Percentiles rank a stretch among this genome's conserved stretches.
These are phyloP conservation scores for Anticlea derivata DNA, from an alignment of 2,888 invertebrate genomes.

Conservation along the genomic window DNA sequence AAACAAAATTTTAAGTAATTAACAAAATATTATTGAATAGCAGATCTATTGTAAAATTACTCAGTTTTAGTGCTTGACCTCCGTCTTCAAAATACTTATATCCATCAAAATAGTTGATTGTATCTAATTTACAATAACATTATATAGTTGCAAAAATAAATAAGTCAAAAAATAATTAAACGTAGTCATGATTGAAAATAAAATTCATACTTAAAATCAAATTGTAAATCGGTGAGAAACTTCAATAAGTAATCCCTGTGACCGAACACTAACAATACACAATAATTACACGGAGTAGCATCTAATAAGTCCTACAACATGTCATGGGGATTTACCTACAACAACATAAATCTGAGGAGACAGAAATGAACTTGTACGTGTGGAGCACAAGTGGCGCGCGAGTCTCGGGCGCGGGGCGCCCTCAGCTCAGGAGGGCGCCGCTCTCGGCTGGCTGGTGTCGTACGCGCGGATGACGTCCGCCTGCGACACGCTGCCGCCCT, in stretches of 20 bases:
- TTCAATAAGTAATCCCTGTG: constrained; percentile 48
- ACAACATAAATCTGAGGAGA: constrained; percentile 9
- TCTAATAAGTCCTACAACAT: constrained; percentile 7
- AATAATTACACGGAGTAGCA: constrained; percentile 15
- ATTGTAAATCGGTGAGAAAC: constrained; percentile 36
- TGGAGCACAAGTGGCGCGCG: constrained; percentile 14
- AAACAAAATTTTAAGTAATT: too few relatives aligned
- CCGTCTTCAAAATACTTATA: too few relatives aligned
- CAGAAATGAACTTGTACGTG: constrained; percentile 34
- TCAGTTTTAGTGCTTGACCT: neutral
- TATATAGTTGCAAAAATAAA: neutral
- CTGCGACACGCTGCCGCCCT: constrained; percentile 97
- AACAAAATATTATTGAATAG: neutral
- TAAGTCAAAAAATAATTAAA: constrained; percentile 3
- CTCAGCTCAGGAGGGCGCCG: constrained; percentile 86
- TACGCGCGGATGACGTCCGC: constrained; percentile 97
- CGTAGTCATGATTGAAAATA: neutral
- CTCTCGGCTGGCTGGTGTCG: constrained; percentile 95
- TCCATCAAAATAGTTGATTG: too few relatives aligned
- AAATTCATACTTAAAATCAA: neutral
- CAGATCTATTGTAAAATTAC: constrained; percentile 3
- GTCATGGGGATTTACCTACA: constrained; percentile 3
- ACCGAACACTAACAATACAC: constrained; percentile 41
- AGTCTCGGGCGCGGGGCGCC: constrained; percentile 18
- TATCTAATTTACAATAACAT: too few relatives aligned